Evolutionary conservation across 2,888 invertebrate genomes (phyloP), one percentile per base, ranked within the genome.

Genomic region (Alentia gelatinosa): DNA sequence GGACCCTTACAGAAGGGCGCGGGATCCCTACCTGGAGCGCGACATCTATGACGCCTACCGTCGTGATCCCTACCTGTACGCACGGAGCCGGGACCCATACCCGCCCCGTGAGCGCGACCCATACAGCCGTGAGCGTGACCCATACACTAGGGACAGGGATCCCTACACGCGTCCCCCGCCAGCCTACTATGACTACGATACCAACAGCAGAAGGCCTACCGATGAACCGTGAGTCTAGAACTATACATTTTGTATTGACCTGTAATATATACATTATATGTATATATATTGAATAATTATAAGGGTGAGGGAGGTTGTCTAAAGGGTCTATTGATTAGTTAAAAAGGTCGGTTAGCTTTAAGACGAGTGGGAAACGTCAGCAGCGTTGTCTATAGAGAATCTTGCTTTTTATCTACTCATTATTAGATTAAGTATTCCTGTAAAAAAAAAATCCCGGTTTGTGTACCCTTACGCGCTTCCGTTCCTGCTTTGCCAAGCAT

Each of bases 41-140:
- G 86, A 86, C 50, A 26, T 50, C 30, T 86, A 86, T n/a, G 86
- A 86, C 33, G 42, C 86, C 30, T 86, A 86, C 86, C 19, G 86
- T 1, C 26, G 86, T 30, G 86, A 86, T n/a, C 86, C 86, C 42
- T 86, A 86, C 86, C 86, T 86, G 33, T 86, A 86, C 30, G 86
- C 86, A 1, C 42, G 86, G 15, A 30, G 47, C 19, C 86, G 86
- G 42, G 86, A 86, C 33, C 86, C 86, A 23, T 86, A 86, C 35
- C 33, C 86, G 26, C 33, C 86, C 1, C 12, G 86, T 26, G 86
- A 86, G 86, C 19, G 86, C 23, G 86, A 86, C 47, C 86, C 86
- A 1, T 86, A 86, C 86, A 26, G 47, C 30, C 19, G 86, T n/a
- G 86, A 86, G 33, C 42, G 86, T 0, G 86, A 86, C 47, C 86